phyloP scores from a whole-genome alignment of 2,888 invertebrate species.

The Diaperis boleti region DNA sequence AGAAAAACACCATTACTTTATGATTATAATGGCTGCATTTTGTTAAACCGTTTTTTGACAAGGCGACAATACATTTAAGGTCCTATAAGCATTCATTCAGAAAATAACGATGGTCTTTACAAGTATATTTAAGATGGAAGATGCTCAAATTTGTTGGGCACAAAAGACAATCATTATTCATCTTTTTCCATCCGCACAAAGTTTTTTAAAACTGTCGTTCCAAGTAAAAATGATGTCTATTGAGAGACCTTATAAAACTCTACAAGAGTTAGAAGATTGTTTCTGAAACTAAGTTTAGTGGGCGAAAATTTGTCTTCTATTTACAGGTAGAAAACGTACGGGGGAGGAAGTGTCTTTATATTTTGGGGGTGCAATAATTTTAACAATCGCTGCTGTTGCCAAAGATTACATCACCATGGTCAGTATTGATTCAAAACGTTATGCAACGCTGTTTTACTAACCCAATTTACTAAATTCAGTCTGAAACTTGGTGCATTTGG shows the following conservation, averaged over 20 bases:
- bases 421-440: no score
- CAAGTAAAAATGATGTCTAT: constrained; percentile 36
- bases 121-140: constrained; percentile 33
- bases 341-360: no score
- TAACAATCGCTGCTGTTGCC: no score
- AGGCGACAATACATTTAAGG: constrained; percentile 21
- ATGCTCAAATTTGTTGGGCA: constrained; percentile 36
- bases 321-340: background rate
- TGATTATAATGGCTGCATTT: constrained; percentile 25
- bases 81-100: constrained; percentile 20
- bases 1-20: constrained; percentile 26
- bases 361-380: no score
- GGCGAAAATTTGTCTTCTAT: background rate
- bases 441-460: no score
- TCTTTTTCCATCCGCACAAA: constrained; percentile 28
- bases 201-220: constrained; percentile 34
- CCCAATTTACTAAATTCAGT: no score
- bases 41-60: constrained; percentile 19
- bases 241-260: constrained; percentile 4
- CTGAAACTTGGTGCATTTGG: no score
- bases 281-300: constrained; percentile 5
- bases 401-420: no score
- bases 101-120: constrained; percentile 15
- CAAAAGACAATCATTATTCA: constrained; percentile 43
- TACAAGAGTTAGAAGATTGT: constrained; percentile 6